Evolutionary conservation across 2,797 vertebrate genomes (phyloP), one percentile per base, ranked within the genome.

Genomic region (Todus mexicanus): DNA sequence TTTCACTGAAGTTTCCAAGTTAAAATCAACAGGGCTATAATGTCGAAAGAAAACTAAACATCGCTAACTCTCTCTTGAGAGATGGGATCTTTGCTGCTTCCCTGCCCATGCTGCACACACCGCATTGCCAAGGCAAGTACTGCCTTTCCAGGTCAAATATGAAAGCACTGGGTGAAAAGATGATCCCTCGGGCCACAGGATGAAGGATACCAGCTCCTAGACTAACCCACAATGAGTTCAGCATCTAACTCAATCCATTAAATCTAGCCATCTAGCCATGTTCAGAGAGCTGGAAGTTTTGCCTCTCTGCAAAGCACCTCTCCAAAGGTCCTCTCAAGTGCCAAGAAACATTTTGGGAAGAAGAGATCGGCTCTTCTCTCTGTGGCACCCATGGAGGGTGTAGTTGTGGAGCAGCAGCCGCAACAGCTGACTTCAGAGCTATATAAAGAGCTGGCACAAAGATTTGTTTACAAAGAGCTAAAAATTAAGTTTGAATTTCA

Each of bases 401-500:
- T 4, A 83, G 78, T 37, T 14, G 5, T 0, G 2, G 37, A 29
- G 35, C 29, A 56, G 60, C 83, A 73, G 59, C 51, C 33, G 22
- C 47, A 23, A 48, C n/a, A 40, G 51, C 45, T 7, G 33, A 66
- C 64, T 89, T 63, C 73, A 66, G 81, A 87, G 63, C 90, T 78
- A 35, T 40, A 66, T 68, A 35, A 97, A 81, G 92, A 80, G 57
- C 66, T 96, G 92, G 89, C 85, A 93, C 12, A 3, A 43, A 18
- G 60, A 59, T 78, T 61, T 89, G 85, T 93, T 95, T 93, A 90
- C 89, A 66, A 54, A 75, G 40, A 95, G 68, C 80, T 96, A 69
- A 93, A 79, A 93, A 86, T 77, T 92, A 94, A 87, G 89, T 50
- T 75, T 88, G 93, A 79, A 86, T 90, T 92, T 80, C 93, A 96